Evolutionary conservation across 2,888 invertebrate genomes (phyloP), one percentile per base, ranked within the genome.

Genomic region (Idaea dimidiata): DNA sequence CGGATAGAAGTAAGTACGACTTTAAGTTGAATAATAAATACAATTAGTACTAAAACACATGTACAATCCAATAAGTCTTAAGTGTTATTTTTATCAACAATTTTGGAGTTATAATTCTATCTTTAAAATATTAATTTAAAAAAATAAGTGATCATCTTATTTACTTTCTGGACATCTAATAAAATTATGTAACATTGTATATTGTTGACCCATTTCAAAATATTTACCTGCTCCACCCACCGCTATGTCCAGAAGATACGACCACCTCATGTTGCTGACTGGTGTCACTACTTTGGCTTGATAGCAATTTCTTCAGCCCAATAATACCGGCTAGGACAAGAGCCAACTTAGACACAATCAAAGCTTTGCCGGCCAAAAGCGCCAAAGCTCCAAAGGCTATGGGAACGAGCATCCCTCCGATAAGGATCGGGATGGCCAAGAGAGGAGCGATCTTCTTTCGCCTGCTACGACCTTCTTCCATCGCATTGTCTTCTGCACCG

Each of bases 311-410:
- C 93, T 97, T 97, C 84, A 97, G 82, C 43, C 97, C 97, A 70
- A 97, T 96, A 72, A 97, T 95, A 57, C 95, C 95, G 16, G 97
- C 96, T 62, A 97, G 87, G 4, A 97, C 93, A 10, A 97, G 93
- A 2, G 97, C 97, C 61, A 97, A 95, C 93, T 97, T 97, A 73
- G 96, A 96, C 67, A 97, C 95, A 56, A 97, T 94, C 5, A 97
- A 93, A 31, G 97, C 97, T 85, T 97, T 97, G 72, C 97, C 97
- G 57, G 97, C 97, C 62, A 97, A 83, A 60, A 97, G 93, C 17
- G 97, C 97, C 31, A 97, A 84, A 8, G 96, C 97, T 64, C 97
- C 97, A 66, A 97, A 95, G 2, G 97, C 97, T 61, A 97, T 88
- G 6, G 97, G 97, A 56, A 97, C 95, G 81, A 97, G 89, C 75